Conservation (phyloP, 2,797 vertebrate species). For the Sphaeramia orbicularis region DNA sequence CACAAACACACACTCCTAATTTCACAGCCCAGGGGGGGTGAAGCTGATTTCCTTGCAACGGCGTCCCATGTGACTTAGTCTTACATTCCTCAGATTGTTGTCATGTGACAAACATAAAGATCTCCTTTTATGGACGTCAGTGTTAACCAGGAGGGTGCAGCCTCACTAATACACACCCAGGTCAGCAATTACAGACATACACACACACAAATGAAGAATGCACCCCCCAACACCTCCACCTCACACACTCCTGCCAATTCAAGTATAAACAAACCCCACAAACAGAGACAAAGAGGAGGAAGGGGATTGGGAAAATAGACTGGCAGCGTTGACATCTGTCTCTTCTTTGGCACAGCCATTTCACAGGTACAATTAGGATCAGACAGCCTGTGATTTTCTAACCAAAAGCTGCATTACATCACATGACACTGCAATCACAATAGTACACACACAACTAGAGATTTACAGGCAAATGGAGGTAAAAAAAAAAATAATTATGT, state of each 20-base stretch:
- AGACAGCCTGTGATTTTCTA: not conserved
- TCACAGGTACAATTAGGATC: constrained; percentile 17
- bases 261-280: constrained; percentile 35
- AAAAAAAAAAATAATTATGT: no score
- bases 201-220: constrained; percentile 41
- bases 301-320: constrained; percentile 19
- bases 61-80: constrained; percentile 84
- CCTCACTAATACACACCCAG: constrained; percentile 67
- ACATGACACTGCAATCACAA: not conserved
- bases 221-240: constrained; percentile 6
- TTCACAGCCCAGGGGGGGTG: constrained; percentile 61
- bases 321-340: constrained; percentile 2
- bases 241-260: constrained; percentile 47
- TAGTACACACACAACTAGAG: not conserved
- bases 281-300: not conserved
- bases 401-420: not conserved
- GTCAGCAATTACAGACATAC: constrained; percentile 49
- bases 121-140: constrained; percentile 88
- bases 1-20: constrained; percentile 30
- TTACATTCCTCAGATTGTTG: constrained; percentile 87
- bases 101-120: constrained; percentile 90
- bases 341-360: constrained; percentile 5
- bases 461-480: no score
- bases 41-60: constrained; percentile 85
- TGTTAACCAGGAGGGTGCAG: constrained; percentile 81